Evolutionary conservation across 2,888 invertebrate genomes (phyloP), one percentile per base, ranked within the genome.

Genomic region (Rotaria socialis): DNA sequence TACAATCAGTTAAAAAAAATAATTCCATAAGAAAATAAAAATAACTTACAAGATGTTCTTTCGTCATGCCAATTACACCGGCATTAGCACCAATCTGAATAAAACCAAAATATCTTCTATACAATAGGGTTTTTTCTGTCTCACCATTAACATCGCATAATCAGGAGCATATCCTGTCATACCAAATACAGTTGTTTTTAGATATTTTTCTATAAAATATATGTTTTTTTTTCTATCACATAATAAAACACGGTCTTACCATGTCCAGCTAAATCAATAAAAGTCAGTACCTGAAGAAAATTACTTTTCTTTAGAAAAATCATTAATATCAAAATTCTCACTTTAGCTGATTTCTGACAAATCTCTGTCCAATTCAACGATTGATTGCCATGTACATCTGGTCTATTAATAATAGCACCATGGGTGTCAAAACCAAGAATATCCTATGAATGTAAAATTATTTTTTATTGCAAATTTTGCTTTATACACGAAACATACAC

Each of bases 131-230:
- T 50, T 50, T 11, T 7, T 85, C 4, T 22, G 22, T 50, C 91
- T 91, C 90, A 96, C 96, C 96, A 97, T 97, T 4, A 97, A 93
- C 96, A 97, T 96, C 89, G 97, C 96, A 92, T 98, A 99, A 93
- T 99, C 98, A 0, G 99, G 99, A 74, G 96, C 96, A 92, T 99
- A 98, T 7, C 98, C 98, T 2, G 97, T 99, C 97, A 98, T 98
- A 86, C 98, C 98, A 92, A 98, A 99, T 85, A 99, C 97, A 2
- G 99, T 99, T 47, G 99, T 99, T 92, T 99, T 99, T 89, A 99
- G 93, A 92, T 99, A 99, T 87, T 96, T 94, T 92, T 99, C 67
- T 67, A 67, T 67, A 19, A 16, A 67, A 55, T 55, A 22, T 5
- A 67, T n/a, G 14, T 27, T 3, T 10, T 60, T 14, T 35, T 27